Conservation (phyloP, 2,888 invertebrate species). For the Calameuta filiformis region DNA sequence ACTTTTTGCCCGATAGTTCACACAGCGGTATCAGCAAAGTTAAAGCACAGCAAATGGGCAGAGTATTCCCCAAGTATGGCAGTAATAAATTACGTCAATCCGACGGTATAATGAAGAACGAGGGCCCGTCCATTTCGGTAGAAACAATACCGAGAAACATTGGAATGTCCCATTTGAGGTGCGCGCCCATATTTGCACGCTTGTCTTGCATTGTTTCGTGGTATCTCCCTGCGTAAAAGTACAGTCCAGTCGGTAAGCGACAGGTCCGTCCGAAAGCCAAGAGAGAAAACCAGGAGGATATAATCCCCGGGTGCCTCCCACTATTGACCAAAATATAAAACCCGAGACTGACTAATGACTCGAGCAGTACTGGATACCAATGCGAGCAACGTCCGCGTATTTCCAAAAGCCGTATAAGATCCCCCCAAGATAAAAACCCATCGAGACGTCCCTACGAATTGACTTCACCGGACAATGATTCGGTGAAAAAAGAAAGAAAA, state of each 20-base stretch:
- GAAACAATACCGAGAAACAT: constrained; percentile 60
- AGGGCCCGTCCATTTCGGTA: constrained; percentile 42
- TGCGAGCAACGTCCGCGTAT: background rate
- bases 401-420: background rate
- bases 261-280: constrained; percentile 25
- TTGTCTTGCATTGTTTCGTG: constrained; percentile 61
- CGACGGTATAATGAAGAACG: background rate
- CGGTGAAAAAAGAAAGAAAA: background rate
- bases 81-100: background rate
- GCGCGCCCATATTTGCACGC: constrained; percentile 63
- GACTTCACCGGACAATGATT: too few relatives aligned
- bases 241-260: constrained; percentile 45
- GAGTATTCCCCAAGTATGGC: background rate
- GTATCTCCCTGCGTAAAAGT: constrained; percentile 57
- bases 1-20: background rate
- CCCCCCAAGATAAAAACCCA: too few relatives aligned
- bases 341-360: background rate
- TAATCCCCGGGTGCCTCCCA: background rate
- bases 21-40: too few relatives aligned
- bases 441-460: too few relatives aligned
- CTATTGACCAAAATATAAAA: background rate
- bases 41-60: background rate
- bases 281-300: background rate
- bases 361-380: background rate
- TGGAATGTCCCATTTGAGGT: constrained; percentile 64